Conservation (phyloP, 2,888 invertebrate genomes). For the Leucophora obtusa region DNA sequence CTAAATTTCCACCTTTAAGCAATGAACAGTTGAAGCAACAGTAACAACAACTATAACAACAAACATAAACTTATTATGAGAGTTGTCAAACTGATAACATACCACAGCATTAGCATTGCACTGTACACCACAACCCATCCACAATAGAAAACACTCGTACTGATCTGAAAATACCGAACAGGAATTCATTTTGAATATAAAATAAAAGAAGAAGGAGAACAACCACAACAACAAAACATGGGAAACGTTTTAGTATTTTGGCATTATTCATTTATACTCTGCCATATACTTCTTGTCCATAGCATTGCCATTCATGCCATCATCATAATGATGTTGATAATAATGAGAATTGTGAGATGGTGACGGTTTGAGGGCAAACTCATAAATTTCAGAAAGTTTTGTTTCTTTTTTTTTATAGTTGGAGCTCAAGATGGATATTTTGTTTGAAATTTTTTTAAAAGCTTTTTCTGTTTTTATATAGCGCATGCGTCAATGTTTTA, state of each 20-base stretch:
- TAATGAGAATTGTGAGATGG: conserved; percentile 49
- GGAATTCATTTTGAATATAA: conserved; percentile 46
- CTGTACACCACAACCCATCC: conserved; percentile 3
- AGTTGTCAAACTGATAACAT: conserved; percentile 57
- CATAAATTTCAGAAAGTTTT: conserved; percentile 47
- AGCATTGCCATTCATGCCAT: conserved; percentile 38
- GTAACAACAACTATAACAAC: conserved; percentile 18
- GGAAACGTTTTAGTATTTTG: conserved; percentile 59
- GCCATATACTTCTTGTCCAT: conserved; percentile 10
- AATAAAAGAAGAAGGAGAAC: conserved; percentile 39
- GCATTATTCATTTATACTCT: conserved; percentile 42
- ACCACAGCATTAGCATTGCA: neutral
- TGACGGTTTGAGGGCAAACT: conserved; percentile 59
- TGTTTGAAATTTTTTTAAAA: neutral
- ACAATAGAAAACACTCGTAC: conserved; percentile 37
- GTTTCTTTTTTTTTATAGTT: conserved; percentile 37
- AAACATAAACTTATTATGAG: conserved; percentile 59
- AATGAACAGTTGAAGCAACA: conserved; percentile 41
- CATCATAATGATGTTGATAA: conserved; percentile 19
- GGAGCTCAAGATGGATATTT: conserved; percentile 16
- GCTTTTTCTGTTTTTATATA: neutral
- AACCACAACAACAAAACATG: conserved; percentile 29
- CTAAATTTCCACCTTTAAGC: conserved; percentile 49
- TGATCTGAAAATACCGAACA: conserved; percentile 23
- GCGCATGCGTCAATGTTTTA: conserved; percentile 53